A percentile compares a stretch with the other conserved stretches of the same genome.
Evolutionary conservation across 2,113 vertebrate genomes (phyloP).

Genomic region (Australoheros scitulus): DNA sequence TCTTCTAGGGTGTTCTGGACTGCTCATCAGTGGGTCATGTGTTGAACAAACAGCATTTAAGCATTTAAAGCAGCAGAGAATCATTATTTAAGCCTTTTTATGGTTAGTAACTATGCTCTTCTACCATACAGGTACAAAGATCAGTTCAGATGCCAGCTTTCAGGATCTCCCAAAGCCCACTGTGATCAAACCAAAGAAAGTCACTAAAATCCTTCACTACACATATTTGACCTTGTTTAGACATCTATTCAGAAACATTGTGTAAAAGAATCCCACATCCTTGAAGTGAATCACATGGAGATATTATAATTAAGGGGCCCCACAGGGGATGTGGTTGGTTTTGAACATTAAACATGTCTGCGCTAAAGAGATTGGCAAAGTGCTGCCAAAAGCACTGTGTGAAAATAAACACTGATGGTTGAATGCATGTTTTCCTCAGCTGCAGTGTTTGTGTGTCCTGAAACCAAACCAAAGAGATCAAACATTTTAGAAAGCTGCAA

Average conservation of each 20-base stretch:
- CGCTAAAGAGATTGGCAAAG: constrained; percentile 4
- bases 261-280: constrained; percentile 32
- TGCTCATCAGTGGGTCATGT: not conserved
- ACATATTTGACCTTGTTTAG: constrained; percentile 19
- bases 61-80: not conserved
- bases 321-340: not conserved
- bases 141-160: not conserved
- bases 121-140: not conserved
- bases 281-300: constrained; percentile 29
- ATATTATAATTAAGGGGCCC: constrained; percentile 44
- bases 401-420: constrained; percentile 45
- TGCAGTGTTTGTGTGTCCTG: constrained; percentile 21
- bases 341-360: constrained; percentile 35
- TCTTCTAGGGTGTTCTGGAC: not conserved
- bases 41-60: not conserved
- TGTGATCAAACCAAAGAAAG: constrained; percentile 4
- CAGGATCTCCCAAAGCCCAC: not conserved
- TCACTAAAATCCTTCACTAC: not conserved
- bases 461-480: constrained; percentile 26
- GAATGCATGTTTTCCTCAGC: constrained; percentile 38
- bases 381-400: constrained; percentile 32
- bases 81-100: not conserved
- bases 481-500: constrained; percentile 3
- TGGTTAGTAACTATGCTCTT: not conserved
- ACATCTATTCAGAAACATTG: constrained; percentile 26